Base-by-base conservation (phyloP, 2,113 vertebrate genomes). In the Erinaceus europaeus region DNA sequence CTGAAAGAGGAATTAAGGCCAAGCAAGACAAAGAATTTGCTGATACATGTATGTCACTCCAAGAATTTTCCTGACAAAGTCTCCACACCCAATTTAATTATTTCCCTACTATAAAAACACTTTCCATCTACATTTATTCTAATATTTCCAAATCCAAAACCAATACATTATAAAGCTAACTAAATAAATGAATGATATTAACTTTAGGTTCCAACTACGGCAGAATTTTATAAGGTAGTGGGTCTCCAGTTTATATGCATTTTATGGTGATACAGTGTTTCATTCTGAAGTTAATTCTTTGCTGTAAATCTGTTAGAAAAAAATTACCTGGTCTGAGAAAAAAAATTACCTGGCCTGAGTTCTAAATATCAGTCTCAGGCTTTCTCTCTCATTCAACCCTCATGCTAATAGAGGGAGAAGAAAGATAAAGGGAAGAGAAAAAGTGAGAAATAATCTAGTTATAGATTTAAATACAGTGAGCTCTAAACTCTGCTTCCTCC, bases 61-160 rank as follows among this genome's bases (percentile, higher is more conserved):
- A 97, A 96, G 96, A 97, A 97, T 97, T 97, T 97, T 96, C 95
- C 95, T 97, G 92, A 97, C 94, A 95, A 97, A 96, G 93, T 96
- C 95, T 96, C 97, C 97, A 97, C 96, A 94, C 95, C 96, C 97
- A 97, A 95, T 96, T 97, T 98, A 97, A 97, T 97, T 97, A 97
- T 91, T 97, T 97, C 96, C 95, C 96, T 96, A 96, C 97, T 97
- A 84, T 96, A 96, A 96, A 97, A 97, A 97, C 95, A 97, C 96
- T 96, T 97, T 97, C 96, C 97, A 96, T 97, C 96, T 97, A 96
- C 97, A 97, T 96, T 95, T 95, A 96, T 97, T 97, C 93, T 96
- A 95, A 97, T 96, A 92, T 93, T 91, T 95, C 92, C 94, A 96
- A 96, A 97, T 97, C 97, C 96, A 96, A 98, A 97, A 97, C 89